phyloP scores from a whole-genome alignment of 2,797 vertebrate species.

The Heliangelus exortis region DNA sequence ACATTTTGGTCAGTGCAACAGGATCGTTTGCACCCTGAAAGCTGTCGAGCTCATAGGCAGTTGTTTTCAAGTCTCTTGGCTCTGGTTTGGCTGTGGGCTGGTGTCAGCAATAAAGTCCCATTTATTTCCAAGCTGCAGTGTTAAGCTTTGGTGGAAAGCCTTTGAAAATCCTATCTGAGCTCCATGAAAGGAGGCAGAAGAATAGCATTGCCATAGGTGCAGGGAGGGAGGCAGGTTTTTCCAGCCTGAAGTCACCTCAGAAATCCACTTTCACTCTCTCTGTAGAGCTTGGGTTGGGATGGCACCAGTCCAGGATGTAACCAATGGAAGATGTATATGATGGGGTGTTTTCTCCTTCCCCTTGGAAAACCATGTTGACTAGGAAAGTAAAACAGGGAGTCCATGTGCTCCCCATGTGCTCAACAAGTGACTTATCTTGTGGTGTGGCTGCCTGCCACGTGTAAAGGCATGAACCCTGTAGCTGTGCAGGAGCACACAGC shows the following conservation, averaged over 20 bases:
- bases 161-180: background rate
- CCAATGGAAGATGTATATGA: background rate
- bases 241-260: background rate
- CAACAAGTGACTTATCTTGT: background rate
- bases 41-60: background rate
- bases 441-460: too few species aligned
- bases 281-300: background rate
- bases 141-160: background rate
- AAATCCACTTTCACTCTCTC: background rate
- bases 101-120: background rate
- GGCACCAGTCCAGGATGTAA: background rate
- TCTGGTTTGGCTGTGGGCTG: background rate
- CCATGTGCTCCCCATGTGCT: background rate
- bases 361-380: background rate
- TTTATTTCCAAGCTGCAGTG: background rate
- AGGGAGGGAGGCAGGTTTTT: too few species aligned
- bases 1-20: fast-evolving
- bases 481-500: too few species aligned
- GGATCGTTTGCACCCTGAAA: background rate
- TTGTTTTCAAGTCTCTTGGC: background rate
- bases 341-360: background rate
- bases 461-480: too few species aligned
- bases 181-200: background rate
- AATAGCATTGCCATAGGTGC: background rate
- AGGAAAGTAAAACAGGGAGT: background rate